Evolutionary conservation across 2,113 vertebrate genomes (phyloP), one percentile per base, ranked within the genome.

Genomic region (Chinchilla lanigera): DNA sequence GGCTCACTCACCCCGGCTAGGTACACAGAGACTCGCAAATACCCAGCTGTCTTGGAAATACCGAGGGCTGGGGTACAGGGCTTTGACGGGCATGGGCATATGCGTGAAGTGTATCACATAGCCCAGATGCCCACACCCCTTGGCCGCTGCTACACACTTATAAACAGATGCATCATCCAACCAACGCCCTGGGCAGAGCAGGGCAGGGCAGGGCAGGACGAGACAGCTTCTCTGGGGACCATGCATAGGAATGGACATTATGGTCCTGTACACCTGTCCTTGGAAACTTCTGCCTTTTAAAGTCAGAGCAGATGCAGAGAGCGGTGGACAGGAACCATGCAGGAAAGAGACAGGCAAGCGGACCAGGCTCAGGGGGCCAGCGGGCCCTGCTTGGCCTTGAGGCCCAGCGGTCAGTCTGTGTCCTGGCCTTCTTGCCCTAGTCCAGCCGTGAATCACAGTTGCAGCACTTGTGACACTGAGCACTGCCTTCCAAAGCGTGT

Each of bases 11-110:
- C 24, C 30, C 71, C 58, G 0, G 1, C 0, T 0, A 95, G 96
- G 97, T 92, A 97, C 98, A 98, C 98, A 98, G 97, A 99, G 98
- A 71, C 95, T 96, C 86, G 65, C 98, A 99, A 99, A 99, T 99
- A 98, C 96, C 98, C 99, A 99, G 99, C 99, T 99, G 99, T 98
- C 98, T 97, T 87, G 96, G 97, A 93, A 95, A 97, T 95, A 89
- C 96, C 0, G 20, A 86, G 95, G 97, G 84, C 30, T 82, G 33
- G 61, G 52, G 86, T 92, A 63, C 35, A 96, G 96, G 95, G 96
- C 84, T 87, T 82, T 99, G 99, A 99, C 90, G 98, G 99, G 99
- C 98, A 92, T 69, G 83, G 95, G 91, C 99, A 97, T 97, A 98
- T 99, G 99, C 93, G 90, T 0, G 54, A 73, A 19, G 12, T 97